Conservation (phyloP, 1,140 invertebrate genomes). For the Maconellicoccus hirsutus region DNA sequence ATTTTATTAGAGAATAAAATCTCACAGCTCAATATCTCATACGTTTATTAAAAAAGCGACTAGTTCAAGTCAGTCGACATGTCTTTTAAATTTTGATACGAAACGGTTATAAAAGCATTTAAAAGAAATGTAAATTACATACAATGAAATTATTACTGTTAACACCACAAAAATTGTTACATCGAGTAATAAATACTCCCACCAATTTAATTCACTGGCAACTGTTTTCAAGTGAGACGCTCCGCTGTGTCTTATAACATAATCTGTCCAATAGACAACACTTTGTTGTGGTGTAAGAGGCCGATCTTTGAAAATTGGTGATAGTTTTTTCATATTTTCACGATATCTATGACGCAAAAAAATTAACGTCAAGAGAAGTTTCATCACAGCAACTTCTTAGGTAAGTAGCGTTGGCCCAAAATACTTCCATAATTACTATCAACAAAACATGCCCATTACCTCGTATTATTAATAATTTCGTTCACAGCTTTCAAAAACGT, state of each 20-base stretch:
- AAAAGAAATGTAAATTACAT: background rate
- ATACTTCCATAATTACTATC: no score
- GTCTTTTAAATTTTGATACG: no score
- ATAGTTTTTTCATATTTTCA: slow-evolving; percentile 21
- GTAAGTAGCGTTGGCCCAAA: no score
- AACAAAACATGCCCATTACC: slow-evolving; percentile 35
- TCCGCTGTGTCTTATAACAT: slow-evolving; percentile 37
- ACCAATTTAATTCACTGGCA: background rate
- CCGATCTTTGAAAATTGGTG: slow-evolving; percentile 36
- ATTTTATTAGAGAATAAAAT: no score
- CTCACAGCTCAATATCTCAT: no score
- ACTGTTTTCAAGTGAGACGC: slow-evolving; percentile 27
- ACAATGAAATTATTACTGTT: no score
- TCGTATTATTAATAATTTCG: slow-evolving; percentile 35
- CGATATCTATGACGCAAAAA: no score
- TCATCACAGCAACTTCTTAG: no score
- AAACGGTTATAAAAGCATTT: no score
- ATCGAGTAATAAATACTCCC: slow-evolving; percentile 19
- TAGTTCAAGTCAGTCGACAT: no score
- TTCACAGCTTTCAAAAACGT: slow-evolving; percentile 34
- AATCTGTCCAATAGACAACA: slow-evolving; percentile 48
- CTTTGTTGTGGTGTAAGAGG: slow-evolving; percentile 40
- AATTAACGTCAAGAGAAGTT: no score
- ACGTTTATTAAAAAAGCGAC: no score
- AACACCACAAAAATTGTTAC: slow-evolving; percentile 7